These are phyloP conservation scores for Thunnus thynnus DNA, from an alignment of 2,113 vertebrate species.

Conservation along the genomic window DNA sequence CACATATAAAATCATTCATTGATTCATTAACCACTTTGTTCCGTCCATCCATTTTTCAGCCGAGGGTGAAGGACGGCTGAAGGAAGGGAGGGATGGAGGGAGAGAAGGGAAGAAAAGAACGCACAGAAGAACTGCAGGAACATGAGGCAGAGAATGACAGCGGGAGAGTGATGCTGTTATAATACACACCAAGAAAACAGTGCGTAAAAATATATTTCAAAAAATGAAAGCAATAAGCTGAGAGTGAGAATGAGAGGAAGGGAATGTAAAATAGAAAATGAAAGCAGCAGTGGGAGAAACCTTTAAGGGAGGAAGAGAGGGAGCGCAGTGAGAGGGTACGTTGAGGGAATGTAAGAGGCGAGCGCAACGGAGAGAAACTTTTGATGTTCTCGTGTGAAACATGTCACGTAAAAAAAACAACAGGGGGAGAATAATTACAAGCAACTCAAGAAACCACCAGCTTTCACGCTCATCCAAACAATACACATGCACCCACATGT, in stretches of 20 bases:
- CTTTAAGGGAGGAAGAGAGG: slow-evolving; percentile 39
- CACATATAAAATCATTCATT: slow-evolving; percentile 56
- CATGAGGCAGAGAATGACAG: slow-evolving; percentile 31
- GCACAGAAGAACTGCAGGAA: slow-evolving; percentile 28
- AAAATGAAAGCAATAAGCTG: slow-evolving; percentile 37
- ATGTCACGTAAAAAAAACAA: slow-evolving; percentile 52
- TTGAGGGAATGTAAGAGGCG: slow-evolving; percentile 34
- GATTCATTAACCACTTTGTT: slow-evolving; percentile 76
- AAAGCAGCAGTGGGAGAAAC: slow-evolving; percentile 28
- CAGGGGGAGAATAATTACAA: slow-evolving; percentile 45
- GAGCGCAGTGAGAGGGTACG: slow-evolving; percentile 1
- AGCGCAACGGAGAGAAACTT: slow-evolving; percentile 43
- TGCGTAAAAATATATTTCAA: slow-evolving; percentile 14
- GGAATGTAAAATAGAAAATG: slow-evolving; percentile 48
- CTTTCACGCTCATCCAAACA: slow-evolving; percentile 45
- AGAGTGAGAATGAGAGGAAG: slow-evolving; percentile 19
- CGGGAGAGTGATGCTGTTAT: neutral
- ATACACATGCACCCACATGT: slow-evolving; percentile 49
- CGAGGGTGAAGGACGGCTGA: slow-evolving; percentile 60
- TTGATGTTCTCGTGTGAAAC: slow-evolving; percentile 57
- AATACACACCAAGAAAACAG: slow-evolving; percentile 41
- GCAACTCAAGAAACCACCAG: slow-evolving; percentile 46
- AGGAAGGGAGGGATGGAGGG: slow-evolving; percentile 20
- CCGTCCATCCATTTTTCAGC: slow-evolving; percentile 70
- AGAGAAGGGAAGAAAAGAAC: slow-evolving; percentile 8